Evolutionary conservation across 2,888 invertebrate genomes (phyloP), one percentile per base, ranked within the genome.

Genomic region (Adelphocoris suturalis): DNA sequence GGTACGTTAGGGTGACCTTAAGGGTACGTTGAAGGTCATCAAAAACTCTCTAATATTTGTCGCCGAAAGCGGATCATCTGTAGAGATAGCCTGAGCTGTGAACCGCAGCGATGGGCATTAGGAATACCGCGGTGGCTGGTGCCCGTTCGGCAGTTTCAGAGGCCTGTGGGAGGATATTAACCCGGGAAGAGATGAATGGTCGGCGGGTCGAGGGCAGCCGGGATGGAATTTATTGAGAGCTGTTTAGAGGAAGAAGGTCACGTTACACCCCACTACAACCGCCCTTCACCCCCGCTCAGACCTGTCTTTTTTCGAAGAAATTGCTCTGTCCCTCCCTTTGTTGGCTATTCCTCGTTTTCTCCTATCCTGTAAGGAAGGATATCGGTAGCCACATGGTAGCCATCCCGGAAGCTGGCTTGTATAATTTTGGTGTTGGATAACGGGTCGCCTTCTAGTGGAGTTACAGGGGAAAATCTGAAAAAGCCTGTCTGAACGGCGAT

Each of bases 221-320:
- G 27, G 68, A 27, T 23, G 19, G 68, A 68, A 68, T 68, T 68
- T 68, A 68, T 68, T 68, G 68, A 12, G 68, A 68, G 68, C 68
- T 68, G 68, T 68, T 68, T 68, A 23, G 68, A 23, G 19, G 68
- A 68, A 23, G 68, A 19, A 68, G 27, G 19, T 9, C 23, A 23
- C 5, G 27, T 23, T 23, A 68, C 68, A 68, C 23, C 68, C 68
- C 68, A 23, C 68, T 23, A 7, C 61, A 23, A 3, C 12, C 2
- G 2, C 52, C 68, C 23, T 68, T 0, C 9, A 7, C 13, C 19
- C 13, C 23, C 23, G 12, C 68, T 19, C 68, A 68, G n/a, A 0
- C 68, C 68, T 68, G n/a, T 7, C 68, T 68, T 68, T 68, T 27
- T 68, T n/a, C 27, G 12, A 16, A 68, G 68, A 13, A 68, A 68